Evolutionary conservation across 2,888 invertebrate species (phyloP), one percentile per base, ranked within the genome.

Genomic region (Mythimna impura): DNA sequence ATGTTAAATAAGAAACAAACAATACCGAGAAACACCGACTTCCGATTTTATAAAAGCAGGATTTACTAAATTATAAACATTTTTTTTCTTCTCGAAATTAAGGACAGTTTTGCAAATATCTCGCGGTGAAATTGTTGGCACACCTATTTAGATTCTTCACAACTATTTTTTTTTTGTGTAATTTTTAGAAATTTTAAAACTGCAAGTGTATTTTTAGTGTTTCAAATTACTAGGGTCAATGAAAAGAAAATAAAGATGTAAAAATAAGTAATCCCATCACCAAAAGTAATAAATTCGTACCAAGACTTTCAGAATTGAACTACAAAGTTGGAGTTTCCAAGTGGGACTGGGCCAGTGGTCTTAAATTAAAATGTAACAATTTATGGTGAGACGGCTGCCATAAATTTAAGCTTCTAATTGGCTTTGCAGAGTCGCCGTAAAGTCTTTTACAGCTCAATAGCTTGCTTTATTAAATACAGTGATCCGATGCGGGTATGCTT

Each of bases 331-430:
- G 63, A 80, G 74, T 80, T 81, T 57, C 67, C 57, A 82, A 86
- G 79, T 78, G 81, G 74, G 71, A 89, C 89, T 87, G 90, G 91
- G 90, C 89, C 92, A 86, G 85, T 84, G 84, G 90, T 92, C 92
- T 94, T 93, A 94, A 95, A 94, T 95, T 95, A 95, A 95, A 95
- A 94, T 93, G 94, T 93, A 93, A 92, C 93, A 94, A 94, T 94
- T 95, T 94, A 95, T 93, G 93, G 91, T 89, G 82, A 88, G 90
- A 88, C 84, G 87, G 88, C 85, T 86, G 90, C 91, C 92, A 94
- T 95, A 95, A 95, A 95, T 95, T 95, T 91, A 72, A 87, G 89
- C 88, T 90, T 91, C 94, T 95, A 96, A 95, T 95, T 95, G 94
- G 95, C 93, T 91, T 88, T 86, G 91, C 90, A 87, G 92, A 92